Percentiles rank a stretch among this genome's conserved stretches.
Evolutionary conservation across 2,888 invertebrate genomes (phyloP).

Genomic region (Molorchus minor): DNA sequence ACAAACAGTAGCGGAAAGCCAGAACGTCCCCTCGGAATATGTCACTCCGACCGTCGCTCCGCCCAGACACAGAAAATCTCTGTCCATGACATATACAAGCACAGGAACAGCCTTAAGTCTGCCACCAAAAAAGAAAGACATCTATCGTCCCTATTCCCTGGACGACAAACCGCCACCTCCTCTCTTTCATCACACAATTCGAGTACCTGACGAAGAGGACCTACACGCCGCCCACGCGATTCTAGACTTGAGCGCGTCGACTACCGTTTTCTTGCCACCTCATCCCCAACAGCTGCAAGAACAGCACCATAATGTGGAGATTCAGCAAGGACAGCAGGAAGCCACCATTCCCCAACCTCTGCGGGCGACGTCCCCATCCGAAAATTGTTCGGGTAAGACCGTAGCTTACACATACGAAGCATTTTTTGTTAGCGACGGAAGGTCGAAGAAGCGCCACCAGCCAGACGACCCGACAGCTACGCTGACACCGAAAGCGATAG

Average conservation of each 20-base stretch:
- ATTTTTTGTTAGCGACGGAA: conserved; percentile 89
- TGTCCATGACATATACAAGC: conserved; percentile 86
- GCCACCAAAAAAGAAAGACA: conserved; percentile 91
- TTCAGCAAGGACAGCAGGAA: conserved; percentile 40
- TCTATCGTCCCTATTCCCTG: conserved; percentile 87
- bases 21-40: conserved; percentile 56
- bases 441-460: conserved; percentile 70
- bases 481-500: conserved; percentile 43
- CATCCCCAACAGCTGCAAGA: conserved; percentile 53
- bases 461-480: conserved; percentile 46
- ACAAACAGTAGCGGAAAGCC: conserved; percentile 65
- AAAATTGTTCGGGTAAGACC: conserved; percentile 69
- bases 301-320: conserved; percentile 30
- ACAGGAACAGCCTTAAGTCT: conserved; percentile 83
- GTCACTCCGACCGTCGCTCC: conserved; percentile 57
- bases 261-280: conserved; percentile 75
- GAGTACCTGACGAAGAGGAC: conserved; percentile 81
- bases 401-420: conserved; percentile 91
- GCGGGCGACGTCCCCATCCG: conserved; percentile 23
- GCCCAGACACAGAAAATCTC: conserved; percentile 71
- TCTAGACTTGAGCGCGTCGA: conserved; percentile 87
- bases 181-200: conserved; percentile 63
- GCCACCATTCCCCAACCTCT: conserved; percentile 31
- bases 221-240: conserved; percentile 89
- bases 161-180: conserved; percentile 69